Percentiles rank a stretch among this genome's conserved stretches.
These are phyloP conservation scores for Balearica regulorum DNA, from an alignment of 2,797 vertebrate genomes.

Conservation along the genomic window DNA sequence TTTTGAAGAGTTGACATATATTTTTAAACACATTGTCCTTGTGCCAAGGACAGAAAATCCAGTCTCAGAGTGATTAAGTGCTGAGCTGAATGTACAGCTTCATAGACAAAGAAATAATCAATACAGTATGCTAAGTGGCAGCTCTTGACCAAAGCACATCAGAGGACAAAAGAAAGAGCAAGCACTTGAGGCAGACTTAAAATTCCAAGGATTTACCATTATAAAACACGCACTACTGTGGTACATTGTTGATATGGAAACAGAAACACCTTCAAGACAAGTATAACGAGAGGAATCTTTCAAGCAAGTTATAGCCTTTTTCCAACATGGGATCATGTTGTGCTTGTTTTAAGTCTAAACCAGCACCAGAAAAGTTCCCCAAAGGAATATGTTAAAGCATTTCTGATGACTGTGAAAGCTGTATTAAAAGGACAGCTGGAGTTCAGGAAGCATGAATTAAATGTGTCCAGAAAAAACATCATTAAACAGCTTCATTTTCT, in stretches of 20 bases:
- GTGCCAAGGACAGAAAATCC: neutral
- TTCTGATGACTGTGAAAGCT: neutral
- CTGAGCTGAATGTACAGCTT: neutral
- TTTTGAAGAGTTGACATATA: neutral
- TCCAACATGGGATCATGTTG: neutral
- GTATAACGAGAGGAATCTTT: neutral
- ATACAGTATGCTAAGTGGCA: neutral
- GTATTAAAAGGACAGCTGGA: neutral
- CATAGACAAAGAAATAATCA: neutral
- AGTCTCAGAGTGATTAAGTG: neutral
- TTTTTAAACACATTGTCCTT: constrained; percentile 12
- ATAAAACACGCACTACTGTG: neutral
- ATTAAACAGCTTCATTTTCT: neutral
- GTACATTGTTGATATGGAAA: constrained; percentile 19
- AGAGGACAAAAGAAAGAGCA: neutral
- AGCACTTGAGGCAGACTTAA: neutral
- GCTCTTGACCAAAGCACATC: neutral
- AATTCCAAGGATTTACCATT: constrained; percentile 12
- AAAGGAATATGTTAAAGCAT: neutral
- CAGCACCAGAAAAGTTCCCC: neutral
- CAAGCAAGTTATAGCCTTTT: neutral
- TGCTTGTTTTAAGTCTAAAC: neutral
- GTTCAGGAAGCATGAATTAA: neutral
- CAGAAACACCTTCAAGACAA: neutral
- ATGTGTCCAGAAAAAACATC: neutral